phyloP scores from a whole-genome alignment of 1,140 invertebrate genomes.

The Tigriopus japonicus region DNA sequence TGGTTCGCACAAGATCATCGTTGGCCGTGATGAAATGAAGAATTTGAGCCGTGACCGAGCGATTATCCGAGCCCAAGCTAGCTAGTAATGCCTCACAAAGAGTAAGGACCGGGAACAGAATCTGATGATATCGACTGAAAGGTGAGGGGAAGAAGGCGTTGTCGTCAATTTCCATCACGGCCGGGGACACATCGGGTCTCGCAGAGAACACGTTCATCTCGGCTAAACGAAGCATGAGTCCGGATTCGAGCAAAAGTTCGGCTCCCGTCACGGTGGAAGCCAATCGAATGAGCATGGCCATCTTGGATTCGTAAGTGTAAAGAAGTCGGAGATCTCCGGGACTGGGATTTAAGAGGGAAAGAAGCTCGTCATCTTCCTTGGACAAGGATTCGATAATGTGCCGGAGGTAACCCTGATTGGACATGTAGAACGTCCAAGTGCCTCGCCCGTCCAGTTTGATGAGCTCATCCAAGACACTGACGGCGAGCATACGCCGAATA shows the following conservation, averaged over 20 bases:
- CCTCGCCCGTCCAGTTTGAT: background rate
- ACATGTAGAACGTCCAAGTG: conserved; percentile 4
- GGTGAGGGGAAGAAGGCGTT: background rate
- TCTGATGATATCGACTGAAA: conserved; percentile 1
- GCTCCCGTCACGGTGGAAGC: conserved; percentile 9
- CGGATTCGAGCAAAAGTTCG: conserved; percentile 7
- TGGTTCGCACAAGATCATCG: conserved; percentile 3
- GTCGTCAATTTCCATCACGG: background rate
- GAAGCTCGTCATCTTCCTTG: conserved; percentile 4
- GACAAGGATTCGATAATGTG: conserved; percentile 9
- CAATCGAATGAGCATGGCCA: conserved; percentile 9
- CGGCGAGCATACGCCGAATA: conserved; percentile 8
- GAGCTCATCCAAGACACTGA: conserved; percentile 9
- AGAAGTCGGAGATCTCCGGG: background rate
- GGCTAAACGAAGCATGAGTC: conserved; percentile 5
- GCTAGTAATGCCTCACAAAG: conserved; percentile 2
- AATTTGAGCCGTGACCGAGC: background rate
- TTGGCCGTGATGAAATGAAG: conserved; percentile 7
- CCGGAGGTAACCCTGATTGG: conserved; percentile 10
- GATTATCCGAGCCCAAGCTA: conserved; percentile 7
- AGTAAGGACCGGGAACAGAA: conserved; percentile 11
- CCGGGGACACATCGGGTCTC: background rate
- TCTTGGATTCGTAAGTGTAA: conserved; percentile 11
- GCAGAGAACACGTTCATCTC: conserved; percentile 4
- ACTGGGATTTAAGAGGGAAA: background rate